Evolutionary conservation across 2,113 vertebrate species (phyloP).

Genomic region (Pseudopipra pipra): DNA sequence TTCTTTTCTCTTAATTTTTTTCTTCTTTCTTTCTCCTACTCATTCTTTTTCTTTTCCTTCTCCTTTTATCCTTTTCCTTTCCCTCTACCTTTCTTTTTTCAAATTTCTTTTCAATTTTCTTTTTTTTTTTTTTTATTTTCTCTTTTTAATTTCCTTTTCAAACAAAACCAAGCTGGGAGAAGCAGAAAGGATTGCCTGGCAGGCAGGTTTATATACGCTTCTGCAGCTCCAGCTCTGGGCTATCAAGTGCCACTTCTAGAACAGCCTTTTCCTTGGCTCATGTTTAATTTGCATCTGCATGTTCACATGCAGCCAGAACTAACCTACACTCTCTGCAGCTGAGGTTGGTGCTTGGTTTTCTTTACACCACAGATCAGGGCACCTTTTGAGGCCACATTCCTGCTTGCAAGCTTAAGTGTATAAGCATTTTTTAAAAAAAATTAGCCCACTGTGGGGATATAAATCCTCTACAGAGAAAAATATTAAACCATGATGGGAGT

Average conservation of each 20-base stretch:
- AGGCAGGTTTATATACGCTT: constrained; percentile 4
- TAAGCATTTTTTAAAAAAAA: not conserved
- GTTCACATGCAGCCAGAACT: constrained; percentile 5
- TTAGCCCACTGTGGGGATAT: not conserved
- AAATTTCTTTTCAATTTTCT: fast-evolving
- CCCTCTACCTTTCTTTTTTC: fast-evolving
- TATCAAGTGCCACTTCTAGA: constrained; percentile 40
- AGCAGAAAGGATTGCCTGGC: not conserved
- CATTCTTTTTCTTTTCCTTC: fast-evolving
- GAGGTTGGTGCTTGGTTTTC: not conserved
- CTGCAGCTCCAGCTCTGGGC: constrained; percentile 24
- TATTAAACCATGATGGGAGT: not conserved
- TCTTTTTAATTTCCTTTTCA: not conserved
- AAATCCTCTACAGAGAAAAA: not conserved
- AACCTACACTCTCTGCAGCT: not conserved
- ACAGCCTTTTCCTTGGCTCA: not conserved
- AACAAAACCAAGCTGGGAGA: not conserved
- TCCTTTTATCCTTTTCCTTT: not conserved
- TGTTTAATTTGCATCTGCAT: constrained; percentile 29
- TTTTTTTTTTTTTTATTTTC: fast-evolving
- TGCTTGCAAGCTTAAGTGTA: not conserved
- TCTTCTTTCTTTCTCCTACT: fast-evolving
- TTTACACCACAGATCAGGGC: not conserved
- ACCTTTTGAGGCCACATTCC: not conserved
- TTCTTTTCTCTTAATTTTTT: fast-evolving